Evolutionary conservation across 2,797 vertebrate genomes (phyloP), one percentile per base, ranked within the genome.

Genomic region (Enteromius radiatus): DNA sequence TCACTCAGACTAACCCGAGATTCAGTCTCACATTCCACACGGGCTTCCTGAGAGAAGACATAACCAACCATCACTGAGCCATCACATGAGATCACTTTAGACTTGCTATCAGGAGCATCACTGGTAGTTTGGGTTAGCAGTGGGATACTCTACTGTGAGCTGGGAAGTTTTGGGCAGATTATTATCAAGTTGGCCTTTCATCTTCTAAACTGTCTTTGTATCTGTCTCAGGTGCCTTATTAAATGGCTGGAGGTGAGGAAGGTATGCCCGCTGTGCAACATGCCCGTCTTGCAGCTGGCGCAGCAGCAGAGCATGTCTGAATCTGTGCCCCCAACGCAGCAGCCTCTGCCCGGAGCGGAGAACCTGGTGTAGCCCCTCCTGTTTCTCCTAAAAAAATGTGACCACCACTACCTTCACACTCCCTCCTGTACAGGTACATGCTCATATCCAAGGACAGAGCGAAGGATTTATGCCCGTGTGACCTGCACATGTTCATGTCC

Each of bases 211-310:
- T 63, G 43, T 49, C 28, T 69, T 15, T 52, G 45, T 17, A 41
- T n/a, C 63, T 63, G 43, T 82, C 79, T 4, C 90, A 98, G 98
- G 96, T 99, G 98, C 95, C 98, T 99, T 95, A 98, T 99, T 91
- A 99, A 99, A 89, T 99, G 98, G 98, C 89, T 99, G 95, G 98
- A 99, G 92, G 98, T 99, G 89, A 96, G 98, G 78, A 99, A 99
- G 91, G 97, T 99, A 76, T 99, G 98, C 86, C 98, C 98, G 0
- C 94, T 99, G 69, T 99, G 98, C 94, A 99, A 99, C 94, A 99
- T 98, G 96, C 97, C 98, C 0, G 98, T 99, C 76, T 90, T 99
- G 84, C 98, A 99, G 93, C 92, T 99, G 80, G 98, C 97, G 4
- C 97, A 99, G 89, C 93, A 99, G 89, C 97, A 98, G 31, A 83